Evolutionary conservation across 2,113 vertebrate species (phyloP), one percentile per base, ranked within the genome.

Genomic region (Puntigrus tetrazona): DNA sequence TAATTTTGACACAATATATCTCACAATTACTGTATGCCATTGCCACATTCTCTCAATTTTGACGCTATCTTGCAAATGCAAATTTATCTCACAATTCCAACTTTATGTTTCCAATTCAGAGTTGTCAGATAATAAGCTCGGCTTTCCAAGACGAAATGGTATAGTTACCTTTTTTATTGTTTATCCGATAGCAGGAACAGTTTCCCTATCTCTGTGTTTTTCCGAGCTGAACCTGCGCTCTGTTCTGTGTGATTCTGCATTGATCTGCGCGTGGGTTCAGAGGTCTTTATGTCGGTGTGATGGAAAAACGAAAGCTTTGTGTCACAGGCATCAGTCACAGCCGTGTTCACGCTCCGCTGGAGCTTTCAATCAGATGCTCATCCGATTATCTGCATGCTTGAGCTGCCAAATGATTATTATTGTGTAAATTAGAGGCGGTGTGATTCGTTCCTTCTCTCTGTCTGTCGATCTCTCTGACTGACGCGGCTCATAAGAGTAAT

Each of bases 351-450:
- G 38, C 61, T 14, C 59, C 61, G 69, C 81, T 90, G 65, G 31
- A 84, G 78, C 84, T 79, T 88, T 92, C 87, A 90, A 88, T 91
- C 85, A n/a, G 11, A 86, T 45, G 88, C 61, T 82, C 84, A 65
- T 87, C 88, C 90, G 88, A 93, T 94, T 92, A 90, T 81, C 69
- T 91, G 92, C 91, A 91, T 91, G 88, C 84, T 91, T 90, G 89
- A 84, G 86, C 90, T 91, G 90, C 91, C 91, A 91, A 86, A 92
- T 91, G 88, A 85, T 84, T 84, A 76, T 87, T 78, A 87, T 86
- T 87, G 84, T 86, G 85, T 91, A 86, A 88, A 86, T 88, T 87
- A 89, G 85, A 43, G 87, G 87, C 43, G 72, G 36, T 57, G 52
- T 55, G 2, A 75, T 83, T 57, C 34, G 5, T 18, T 22, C 55